phyloP scores from a whole-genome alignment of 2,888 invertebrate genomes.

The Tipula confusa region DNA sequence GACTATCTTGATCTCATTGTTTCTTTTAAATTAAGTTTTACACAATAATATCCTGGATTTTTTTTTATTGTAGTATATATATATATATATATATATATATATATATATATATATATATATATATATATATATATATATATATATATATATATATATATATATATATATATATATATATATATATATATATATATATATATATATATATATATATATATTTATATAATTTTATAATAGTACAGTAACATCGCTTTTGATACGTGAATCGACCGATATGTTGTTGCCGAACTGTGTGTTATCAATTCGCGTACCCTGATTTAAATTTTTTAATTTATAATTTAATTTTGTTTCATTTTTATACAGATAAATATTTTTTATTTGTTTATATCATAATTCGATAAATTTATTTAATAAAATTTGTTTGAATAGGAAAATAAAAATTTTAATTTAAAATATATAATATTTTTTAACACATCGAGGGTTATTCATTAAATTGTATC shows the following conservation, averaged over 20 bases:
- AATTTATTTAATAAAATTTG: not conserved
- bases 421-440: conserved; percentile 15
- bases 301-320: not conserved
- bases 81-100: too few relatives aligned
- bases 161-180: too few relatives aligned
- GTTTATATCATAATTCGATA: not conserved
- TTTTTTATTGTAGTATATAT: not conserved
- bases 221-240: not conserved
- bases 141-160: too few relatives aligned
- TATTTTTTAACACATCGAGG: not conserved
- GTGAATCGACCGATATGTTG: not conserved
- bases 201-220: too few relatives aligned
- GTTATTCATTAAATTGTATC: not conserved
- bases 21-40: not conserved
- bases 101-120: too few relatives aligned
- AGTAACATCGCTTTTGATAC: not conserved
- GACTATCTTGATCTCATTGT: not conserved
- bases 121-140: too few relatives aligned
- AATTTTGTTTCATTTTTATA: not conserved
- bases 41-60: not conserved
- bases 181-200: too few relatives aligned
- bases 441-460: not conserved
- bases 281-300: not conserved
- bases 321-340: not conserved
- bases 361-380: not conserved